phyloP scores from a whole-genome alignment of 2,888 invertebrate genomes.

The Apoda limacodes region DNA sequence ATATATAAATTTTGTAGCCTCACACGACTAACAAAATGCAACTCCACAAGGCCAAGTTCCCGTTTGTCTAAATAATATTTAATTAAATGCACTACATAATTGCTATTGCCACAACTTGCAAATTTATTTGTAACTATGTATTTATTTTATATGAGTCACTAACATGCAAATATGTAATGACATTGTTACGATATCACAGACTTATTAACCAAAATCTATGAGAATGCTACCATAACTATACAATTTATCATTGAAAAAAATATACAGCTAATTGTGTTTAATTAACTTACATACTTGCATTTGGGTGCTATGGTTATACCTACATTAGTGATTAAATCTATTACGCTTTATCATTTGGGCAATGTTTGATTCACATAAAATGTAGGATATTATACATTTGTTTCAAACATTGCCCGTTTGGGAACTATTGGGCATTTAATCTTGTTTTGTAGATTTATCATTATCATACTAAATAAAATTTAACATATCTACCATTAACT shows the following conservation, averaged over 20 bases:
- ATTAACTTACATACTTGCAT: constrained; percentile 69
- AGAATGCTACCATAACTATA: constrained; percentile 52
- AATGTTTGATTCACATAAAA: constrained; percentile 34
- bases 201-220: constrained; percentile 51
- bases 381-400: constrained; percentile 20
- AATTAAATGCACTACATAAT: constrained; percentile 65
- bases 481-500: constrained; percentile 69
- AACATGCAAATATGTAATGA: constrained; percentile 70
- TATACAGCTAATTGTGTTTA: constrained; percentile 45
- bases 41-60: constrained; percentile 71
- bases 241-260: constrained; percentile 33
- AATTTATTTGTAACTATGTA: constrained; percentile 66
- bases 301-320: constrained; percentile 69
- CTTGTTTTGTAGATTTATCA: constrained; percentile 66
- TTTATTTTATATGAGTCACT: constrained; percentile 70
- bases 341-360: constrained; percentile 63
- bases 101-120: constrained; percentile 63
- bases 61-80: constrained; percentile 60
- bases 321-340: constrained; percentile 61
- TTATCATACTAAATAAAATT: constrained; percentile 69
- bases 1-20: constrained; percentile 57
- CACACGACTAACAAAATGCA: constrained; percentile 66
- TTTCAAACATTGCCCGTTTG: constrained; percentile 52
- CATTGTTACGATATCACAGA: constrained; percentile 52
- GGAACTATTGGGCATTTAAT: constrained; percentile 72